Evolutionary conservation across 2,888 invertebrate species (phyloP), one percentile per base, ranked within the genome.

Genomic region (Marasmarcha lunaedactyla): DNA sequence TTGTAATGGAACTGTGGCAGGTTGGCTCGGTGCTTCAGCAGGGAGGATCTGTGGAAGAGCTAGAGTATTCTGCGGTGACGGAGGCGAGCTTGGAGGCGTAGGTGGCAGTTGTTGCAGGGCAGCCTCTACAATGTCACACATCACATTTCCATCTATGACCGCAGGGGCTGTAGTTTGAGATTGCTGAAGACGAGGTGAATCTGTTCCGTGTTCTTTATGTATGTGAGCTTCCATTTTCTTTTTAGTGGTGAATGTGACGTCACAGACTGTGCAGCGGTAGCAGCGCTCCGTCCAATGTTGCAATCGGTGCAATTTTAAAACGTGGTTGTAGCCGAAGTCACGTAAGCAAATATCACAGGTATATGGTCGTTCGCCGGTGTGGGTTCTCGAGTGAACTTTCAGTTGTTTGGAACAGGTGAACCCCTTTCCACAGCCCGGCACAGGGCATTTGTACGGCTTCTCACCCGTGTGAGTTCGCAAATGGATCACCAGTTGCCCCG

Each of bases 341-440:
- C 95, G 92, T 44, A 93, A 91, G 60, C 95, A 95, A 49, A 95
- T 94, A 63, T 95, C 94, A 70, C 95, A 95, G 37, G 92, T 92
- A 60, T 95, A 95, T 0, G 95, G 95, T 50, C 95, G 92, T 59
- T 95, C 95, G 1, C 95, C 95, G 0, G 95, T 95, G 62, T 95
- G 95, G 1, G 95, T 95, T 30, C 95, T 87, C 15, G 94, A 94
- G 68, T 95, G 95, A 25, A 95, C 95, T 69, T 95, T 95, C 11
- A 95, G 84, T 67, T 95, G 95, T 63, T 95, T 95, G 46, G 94
- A 94, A 68, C 95, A 95, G 2, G 95, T 95, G 72, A 95, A 95
- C 3, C 94, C 94, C 63, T 95, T 95, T 37, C 91, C 92, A 63
- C 95, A 95, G 41, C 87, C 94, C 79, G 85, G 94, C 73, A 76